These are phyloP conservation scores for Anthophora plumipes DNA, from an alignment of 2,888 invertebrate genomes.

Conservation along the genomic window DNA sequence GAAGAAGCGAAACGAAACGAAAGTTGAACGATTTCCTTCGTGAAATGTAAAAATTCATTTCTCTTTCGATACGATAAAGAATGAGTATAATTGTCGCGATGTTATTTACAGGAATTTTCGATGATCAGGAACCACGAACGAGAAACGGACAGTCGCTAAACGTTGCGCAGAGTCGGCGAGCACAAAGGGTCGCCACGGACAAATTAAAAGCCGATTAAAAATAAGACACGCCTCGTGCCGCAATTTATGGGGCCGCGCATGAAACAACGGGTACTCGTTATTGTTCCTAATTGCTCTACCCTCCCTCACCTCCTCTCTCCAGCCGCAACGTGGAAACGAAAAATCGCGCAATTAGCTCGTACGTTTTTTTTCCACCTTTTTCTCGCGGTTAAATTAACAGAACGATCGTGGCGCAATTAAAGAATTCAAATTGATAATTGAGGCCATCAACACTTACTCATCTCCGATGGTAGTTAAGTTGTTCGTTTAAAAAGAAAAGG, in stretches of 20 bases:
- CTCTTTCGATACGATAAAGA: no score
- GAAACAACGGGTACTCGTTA: conserved; percentile 52
- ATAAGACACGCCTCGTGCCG: conserved; percentile 52
- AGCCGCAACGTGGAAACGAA: neutral
- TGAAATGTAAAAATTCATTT: no score
- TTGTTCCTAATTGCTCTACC: conserved; percentile 63
- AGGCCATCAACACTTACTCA: conserved; percentile 3
- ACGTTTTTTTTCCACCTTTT: neutral
- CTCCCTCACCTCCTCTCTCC: conserved; percentile 36
- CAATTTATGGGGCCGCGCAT: conserved; percentile 56
- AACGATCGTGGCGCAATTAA: neutral
- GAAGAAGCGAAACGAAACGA: neutral
- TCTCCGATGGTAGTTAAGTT: neutral
- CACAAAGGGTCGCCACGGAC: conserved; percentile 64
- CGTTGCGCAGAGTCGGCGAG: conserved; percentile 51
- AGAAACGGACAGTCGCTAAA: conserved; percentile 6
- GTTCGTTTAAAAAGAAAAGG: neutral
- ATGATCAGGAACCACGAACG: conserved; percentile 38
- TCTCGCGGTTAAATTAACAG: neutral
- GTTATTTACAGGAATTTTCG: conserved; percentile 16
- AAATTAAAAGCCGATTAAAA: conserved; percentile 74
- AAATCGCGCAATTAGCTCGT: conserved; percentile 11
- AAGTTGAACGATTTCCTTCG: neutral
- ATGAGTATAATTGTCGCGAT: neutral
- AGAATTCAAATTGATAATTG: neutral